These are phyloP conservation scores for Chlamydotis undulata DNA, from an alignment of 2,113 vertebrate species.

Conservation along the genomic window DNA sequence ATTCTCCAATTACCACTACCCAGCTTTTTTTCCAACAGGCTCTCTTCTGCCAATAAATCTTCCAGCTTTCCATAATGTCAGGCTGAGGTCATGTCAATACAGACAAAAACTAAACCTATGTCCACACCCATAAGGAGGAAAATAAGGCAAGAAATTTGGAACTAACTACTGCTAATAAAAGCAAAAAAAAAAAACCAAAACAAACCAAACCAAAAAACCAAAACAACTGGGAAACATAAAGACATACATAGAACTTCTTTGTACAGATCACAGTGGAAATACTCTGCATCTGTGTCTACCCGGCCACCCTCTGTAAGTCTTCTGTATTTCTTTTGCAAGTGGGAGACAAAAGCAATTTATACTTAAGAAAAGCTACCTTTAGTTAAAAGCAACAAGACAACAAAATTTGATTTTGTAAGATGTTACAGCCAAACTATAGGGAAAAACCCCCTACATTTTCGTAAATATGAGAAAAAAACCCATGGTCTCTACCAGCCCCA, in stretches of 20 bases:
- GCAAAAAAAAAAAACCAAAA: background rate
- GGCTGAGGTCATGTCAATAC: slow-evolving; percentile 9
- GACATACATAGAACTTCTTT: background rate
- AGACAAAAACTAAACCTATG: slow-evolving; percentile 26
- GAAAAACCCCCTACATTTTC: rapidly evolving
- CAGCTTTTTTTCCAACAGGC: background rate
- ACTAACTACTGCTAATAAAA: background rate
- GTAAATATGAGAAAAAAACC: background rate
- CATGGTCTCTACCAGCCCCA: background rate
- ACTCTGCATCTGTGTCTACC: background rate
- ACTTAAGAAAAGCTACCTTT: background rate
- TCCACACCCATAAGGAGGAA: background rate
- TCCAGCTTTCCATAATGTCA: slow-evolving; percentile 27
- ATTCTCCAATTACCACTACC: slow-evolving; percentile 39
- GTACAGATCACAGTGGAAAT: background rate
- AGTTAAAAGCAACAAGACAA: background rate
- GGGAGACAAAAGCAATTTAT: background rate
- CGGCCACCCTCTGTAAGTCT: background rate
- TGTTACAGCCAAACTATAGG: background rate
- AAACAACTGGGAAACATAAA: background rate
- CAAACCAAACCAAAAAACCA: background rate
- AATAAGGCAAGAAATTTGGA: slow-evolving; percentile 15
- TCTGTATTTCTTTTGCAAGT: background rate
- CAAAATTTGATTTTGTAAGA: background rate
- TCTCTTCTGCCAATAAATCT: slow-evolving; percentile 6